phyloP scores from a whole-genome alignment of 2,888 invertebrate species.

The Ormia ochracea region DNA sequence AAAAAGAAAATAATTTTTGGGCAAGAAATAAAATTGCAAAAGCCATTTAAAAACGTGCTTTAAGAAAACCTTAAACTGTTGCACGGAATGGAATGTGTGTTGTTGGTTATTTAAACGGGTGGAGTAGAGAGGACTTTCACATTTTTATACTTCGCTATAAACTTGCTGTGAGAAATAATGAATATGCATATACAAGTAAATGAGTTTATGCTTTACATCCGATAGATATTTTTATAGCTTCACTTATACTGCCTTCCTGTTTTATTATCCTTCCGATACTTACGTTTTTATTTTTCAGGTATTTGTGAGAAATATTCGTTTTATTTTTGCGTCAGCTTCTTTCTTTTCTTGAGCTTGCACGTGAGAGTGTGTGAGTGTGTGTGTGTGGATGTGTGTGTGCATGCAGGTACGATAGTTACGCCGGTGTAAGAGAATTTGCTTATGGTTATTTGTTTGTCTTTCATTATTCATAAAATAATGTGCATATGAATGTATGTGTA shows the following conservation, averaged over 20 bases:
- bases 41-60: no score
- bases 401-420: no score
- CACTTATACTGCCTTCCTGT: slow-evolving; percentile 74
- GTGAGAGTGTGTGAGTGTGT: not conserved
- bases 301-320: not conserved
- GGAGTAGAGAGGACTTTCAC: no score
- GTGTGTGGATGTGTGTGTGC: not conserved
- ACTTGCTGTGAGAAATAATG: not conserved
- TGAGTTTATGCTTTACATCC: slow-evolving; percentile 3
- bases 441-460: slow-evolving; percentile 59
- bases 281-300: not conserved
- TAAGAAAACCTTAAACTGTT: no score
- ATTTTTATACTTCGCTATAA: no score
- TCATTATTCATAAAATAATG: slow-evolving; percentile 67
- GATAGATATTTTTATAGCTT: slow-evolving; percentile 71
- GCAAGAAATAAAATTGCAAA: no score
- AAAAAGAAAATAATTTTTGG: no score
- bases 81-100: no score
- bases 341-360: not conserved
- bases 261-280: slow-evolving; percentile 71
- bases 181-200: not conserved
- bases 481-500: not conserved
- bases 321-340: not conserved
- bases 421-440: not conserved
- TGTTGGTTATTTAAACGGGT: no score